Evolutionary conservation across 2,888 invertebrate species (phyloP).

Genomic region (Zaprionus obscuricornis): DNA sequence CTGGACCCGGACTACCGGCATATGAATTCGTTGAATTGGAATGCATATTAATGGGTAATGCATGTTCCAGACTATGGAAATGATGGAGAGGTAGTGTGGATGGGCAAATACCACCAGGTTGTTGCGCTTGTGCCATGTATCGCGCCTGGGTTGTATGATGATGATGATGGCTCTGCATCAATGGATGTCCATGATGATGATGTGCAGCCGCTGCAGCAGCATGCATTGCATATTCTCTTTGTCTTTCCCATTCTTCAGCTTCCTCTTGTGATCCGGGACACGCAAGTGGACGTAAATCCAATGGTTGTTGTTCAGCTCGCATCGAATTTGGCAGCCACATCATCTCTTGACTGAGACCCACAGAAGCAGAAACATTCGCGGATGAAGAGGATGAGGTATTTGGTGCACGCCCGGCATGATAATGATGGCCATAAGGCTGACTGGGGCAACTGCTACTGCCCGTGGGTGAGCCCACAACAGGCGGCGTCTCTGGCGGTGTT

Average conservation of each 20-base stretch:
- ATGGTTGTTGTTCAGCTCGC: constrained; percentile 87
- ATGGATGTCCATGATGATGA: constrained; percentile 76
- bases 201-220: constrained; percentile 64
- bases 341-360: constrained; percentile 88
- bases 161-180: constrained; percentile 78
- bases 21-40: constrained; percentile 78
- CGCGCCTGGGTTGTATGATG: constrained; percentile 54
- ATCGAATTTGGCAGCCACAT: constrained; percentile 90
- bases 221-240: constrained; percentile 85
- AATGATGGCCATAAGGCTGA: constrained; percentile 73
- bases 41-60: constrained; percentile 82
- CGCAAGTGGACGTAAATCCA: constrained; percentile 91
- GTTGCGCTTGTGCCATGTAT: constrained; percentile 60
- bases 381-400: too few species aligned
- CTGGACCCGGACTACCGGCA: constrained; percentile 60
- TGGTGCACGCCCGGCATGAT: constrained; percentile 56
- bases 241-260: constrained; percentile 87
- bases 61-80: constrained; percentile 82
- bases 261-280: constrained; percentile 84
- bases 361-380: constrained; percentile 53
- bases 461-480: constrained; percentile 86
- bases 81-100: too few species aligned
- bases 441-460: constrained; percentile 79
- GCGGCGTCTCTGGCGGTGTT: constrained; percentile 94
- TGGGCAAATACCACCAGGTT: too few species aligned